These are phyloP conservation scores for Rutilus rutilus DNA, from an alignment of 2,113 vertebrate species.

Conservation along the genomic window DNA sequence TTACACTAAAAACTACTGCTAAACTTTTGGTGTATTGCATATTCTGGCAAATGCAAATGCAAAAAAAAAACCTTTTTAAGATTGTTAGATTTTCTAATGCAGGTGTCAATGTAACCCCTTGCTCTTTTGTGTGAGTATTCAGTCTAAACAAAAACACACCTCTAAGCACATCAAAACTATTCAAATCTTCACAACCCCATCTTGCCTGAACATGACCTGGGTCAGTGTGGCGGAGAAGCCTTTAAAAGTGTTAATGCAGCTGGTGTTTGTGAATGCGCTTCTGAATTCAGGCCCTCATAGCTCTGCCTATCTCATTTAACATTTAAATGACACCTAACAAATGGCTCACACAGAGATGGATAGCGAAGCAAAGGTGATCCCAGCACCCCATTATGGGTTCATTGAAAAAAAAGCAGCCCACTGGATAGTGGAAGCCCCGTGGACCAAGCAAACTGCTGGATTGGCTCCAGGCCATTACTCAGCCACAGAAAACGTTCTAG, in stretches of 20 bases:
- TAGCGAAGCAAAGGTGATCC: slow-evolving; percentile 12
- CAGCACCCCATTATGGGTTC: slow-evolving; percentile 27
- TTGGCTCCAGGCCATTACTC: slow-evolving; percentile 40
- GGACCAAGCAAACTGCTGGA: slow-evolving; percentile 20
- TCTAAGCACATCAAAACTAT: slow-evolving; percentile 33
- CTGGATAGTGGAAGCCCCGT: slow-evolving; percentile 16
- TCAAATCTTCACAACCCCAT: neutral
- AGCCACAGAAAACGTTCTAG: slow-evolving; percentile 3
- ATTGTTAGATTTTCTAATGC: slow-evolving; percentile 48
- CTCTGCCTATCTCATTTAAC: slow-evolving; percentile 31
- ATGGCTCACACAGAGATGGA: slow-evolving; percentile 41
- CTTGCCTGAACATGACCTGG: slow-evolving; percentile 42
- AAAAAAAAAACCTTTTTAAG: neutral
- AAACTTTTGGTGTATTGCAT: neutral
- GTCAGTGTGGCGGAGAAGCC: slow-evolving; percentile 28
- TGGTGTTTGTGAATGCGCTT: slow-evolving; percentile 40
- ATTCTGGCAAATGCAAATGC: neutral
- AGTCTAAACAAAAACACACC: slow-evolving; percentile 46
- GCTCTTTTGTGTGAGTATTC: neutral
- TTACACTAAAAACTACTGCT: neutral
- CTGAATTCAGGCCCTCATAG: slow-evolving; percentile 40
- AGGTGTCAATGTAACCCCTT: slow-evolving; percentile 31
- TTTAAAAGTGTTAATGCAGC: slow-evolving; percentile 51
- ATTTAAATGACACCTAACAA: slow-evolving; percentile 52
- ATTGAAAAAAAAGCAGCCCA: slow-evolving; percentile 14